phyloP scores from a whole-genome alignment of 2,888 invertebrate genomes.

The Tipula vernalis region DNA sequence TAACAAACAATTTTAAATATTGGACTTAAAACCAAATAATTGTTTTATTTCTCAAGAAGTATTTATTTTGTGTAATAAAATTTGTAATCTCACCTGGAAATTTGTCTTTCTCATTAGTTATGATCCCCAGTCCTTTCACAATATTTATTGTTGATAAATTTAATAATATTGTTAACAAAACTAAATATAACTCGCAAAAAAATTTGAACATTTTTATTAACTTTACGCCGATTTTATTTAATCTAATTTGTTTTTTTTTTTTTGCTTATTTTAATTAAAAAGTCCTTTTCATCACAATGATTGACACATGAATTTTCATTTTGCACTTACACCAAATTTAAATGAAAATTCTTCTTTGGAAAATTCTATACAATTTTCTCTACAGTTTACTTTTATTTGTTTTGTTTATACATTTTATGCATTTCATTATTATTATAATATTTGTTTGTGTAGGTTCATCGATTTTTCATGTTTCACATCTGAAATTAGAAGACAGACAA shows the following conservation, averaged over 20 bases:
- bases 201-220: neutral
- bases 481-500: neutral
- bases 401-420: neutral
- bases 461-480: neutral
- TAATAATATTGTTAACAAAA: neutral
- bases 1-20: too few species aligned
- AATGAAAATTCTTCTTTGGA: neutral
- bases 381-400: neutral
- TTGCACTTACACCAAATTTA: neutral
- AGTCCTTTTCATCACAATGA: neutral
- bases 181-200: neutral
- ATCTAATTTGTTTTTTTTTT: neutral
- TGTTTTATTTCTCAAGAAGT: too few species aligned
- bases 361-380: neutral
- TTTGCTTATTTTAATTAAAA: neutral
- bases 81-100: neutral
- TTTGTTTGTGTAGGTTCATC: neutral
- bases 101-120: slow-evolving; percentile 5
- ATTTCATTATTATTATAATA: neutral
- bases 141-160: slow-evolving; percentile 5
- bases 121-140: neutral
- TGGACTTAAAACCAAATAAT: too few species aligned
- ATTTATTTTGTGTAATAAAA: neutral
- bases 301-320: slow-evolving; percentile 8
- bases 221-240: neutral